A percentile compares a stretch with the other conserved stretches of the same genome.
Evolutionary conservation across 2,888 invertebrate genomes (phyloP).

Genomic region (Eristalinus aeneus): DNA sequence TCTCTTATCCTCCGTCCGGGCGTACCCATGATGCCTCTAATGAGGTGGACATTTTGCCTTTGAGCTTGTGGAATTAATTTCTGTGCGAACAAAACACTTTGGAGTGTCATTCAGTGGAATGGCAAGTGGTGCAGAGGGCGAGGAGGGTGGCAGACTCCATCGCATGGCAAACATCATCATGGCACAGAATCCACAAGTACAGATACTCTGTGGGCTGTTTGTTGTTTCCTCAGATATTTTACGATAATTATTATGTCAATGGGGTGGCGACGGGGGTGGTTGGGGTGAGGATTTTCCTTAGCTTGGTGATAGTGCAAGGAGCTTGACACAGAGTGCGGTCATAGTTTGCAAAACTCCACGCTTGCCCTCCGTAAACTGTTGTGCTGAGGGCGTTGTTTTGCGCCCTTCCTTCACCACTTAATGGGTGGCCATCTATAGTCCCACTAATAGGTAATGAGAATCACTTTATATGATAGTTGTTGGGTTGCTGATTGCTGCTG

Average conservation of each 20-base stretch:
- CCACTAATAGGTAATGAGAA: constrained; percentile 52
- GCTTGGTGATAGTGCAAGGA: constrained; percentile 9
- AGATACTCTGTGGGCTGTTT: constrained; percentile 11
- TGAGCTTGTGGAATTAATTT: constrained; percentile 60
- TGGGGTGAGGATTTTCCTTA: neutral
- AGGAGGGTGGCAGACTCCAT: neutral
- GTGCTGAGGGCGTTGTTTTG: neutral
- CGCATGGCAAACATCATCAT: constrained; percentile 61
- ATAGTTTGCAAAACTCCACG: constrained; percentile 45
- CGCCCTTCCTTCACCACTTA: neutral
- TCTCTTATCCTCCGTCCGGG: constrained; percentile 4
- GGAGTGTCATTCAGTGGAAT: constrained; percentile 19
- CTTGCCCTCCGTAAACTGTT: neutral
- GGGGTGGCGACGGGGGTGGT: neutral
- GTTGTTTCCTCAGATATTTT: constrained; percentile 46
- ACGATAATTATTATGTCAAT: constrained; percentile 61
- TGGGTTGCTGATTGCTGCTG: constrained; percentile 51
- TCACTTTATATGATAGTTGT: constrained; percentile 46
- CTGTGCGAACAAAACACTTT: constrained; percentile 65
- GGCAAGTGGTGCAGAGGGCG: neutral
- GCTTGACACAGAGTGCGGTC: constrained; percentile 17
- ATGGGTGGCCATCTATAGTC: constrained; percentile 37
- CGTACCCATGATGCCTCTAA: constrained; percentile 34
- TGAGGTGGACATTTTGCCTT: constrained; percentile 64
- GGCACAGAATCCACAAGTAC: constrained; percentile 32